A percentile compares a stretch with the other conserved stretches of the same genome.
These are phyloP conservation scores for Drosophila kepulauana DNA, from an alignment of 1,140 invertebrate genomes.

Conservation along the genomic window DNA sequence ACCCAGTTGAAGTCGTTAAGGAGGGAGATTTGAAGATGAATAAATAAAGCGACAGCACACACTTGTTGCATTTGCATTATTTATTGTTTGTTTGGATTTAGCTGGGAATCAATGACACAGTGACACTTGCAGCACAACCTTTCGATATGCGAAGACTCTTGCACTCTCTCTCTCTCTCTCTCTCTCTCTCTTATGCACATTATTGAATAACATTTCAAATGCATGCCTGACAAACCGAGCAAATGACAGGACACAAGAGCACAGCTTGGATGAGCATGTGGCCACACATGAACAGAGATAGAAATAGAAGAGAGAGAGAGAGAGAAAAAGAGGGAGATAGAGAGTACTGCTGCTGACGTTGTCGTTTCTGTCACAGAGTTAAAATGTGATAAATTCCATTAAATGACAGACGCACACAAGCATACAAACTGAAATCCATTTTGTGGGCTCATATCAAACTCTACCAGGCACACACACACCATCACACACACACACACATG, in stretches of 20 bases:
- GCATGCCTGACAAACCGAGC: conserved; percentile 61
- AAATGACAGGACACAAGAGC: conserved; percentile 28
- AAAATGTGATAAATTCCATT: conserved; percentile 83
- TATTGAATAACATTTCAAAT: conserved; percentile 69
- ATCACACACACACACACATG: conserved; percentile 8
- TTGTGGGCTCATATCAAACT: conserved; percentile 75
- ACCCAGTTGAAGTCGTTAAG: not conserved
- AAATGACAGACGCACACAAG: conserved; percentile 67
- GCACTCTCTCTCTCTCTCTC: conserved; percentile 28
- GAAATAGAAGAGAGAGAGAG: not conserved
- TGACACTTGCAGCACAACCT: conserved; percentile 61
- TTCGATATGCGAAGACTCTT: conserved; percentile 44
- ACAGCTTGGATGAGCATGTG: conserved; percentile 42
- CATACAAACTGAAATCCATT: conserved; percentile 64
- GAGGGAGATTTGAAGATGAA: conserved; percentile 49
- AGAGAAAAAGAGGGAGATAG: too few relatives aligned
- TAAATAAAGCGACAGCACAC: conserved; percentile 69
- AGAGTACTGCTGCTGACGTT: conserved; percentile 48
- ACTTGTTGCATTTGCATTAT: conserved; percentile 75
- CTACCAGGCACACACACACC: conserved; percentile 33
- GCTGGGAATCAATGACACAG: conserved; percentile 66
- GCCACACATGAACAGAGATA: conserved; percentile 4
- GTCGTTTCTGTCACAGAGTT: conserved; percentile 77
- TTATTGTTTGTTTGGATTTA: conserved; percentile 46
- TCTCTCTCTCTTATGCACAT: conserved; percentile 18